These are phyloP conservation scores for Epinephelus lanceolatus DNA, from an alignment of 2,113 vertebrate genomes.

Conservation along the genomic window DNA sequence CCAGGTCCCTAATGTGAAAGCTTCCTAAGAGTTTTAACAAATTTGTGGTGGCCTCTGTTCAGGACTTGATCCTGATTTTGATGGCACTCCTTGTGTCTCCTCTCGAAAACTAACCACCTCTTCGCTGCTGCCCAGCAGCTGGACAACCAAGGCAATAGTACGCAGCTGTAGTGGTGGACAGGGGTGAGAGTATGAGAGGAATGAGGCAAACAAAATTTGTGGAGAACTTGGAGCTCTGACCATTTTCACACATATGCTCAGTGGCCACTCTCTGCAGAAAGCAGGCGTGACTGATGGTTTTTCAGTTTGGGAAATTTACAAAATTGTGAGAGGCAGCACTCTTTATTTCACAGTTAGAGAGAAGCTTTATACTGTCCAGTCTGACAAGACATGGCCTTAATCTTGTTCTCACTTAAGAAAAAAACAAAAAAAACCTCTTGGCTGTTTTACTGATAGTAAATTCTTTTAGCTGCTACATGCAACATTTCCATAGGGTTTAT, in stretches of 20 bases:
- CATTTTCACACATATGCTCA: constrained; percentile 53
- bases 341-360: not conserved
- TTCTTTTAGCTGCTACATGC: constrained; percentile 9
- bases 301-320: constrained; percentile 38
- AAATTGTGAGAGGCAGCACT: not conserved
- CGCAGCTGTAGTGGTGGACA: constrained; percentile 47
- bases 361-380: not conserved
- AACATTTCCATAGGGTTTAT: constrained; percentile 4
- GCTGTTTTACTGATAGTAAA: constrained; percentile 10
- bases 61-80: constrained; percentile 16
- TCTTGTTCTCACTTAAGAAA: not conserved
- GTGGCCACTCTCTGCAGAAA: constrained; percentile 11
- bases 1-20: no score
- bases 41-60: not conserved
- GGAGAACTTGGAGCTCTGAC: constrained; percentile 36
- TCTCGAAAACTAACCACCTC: constrained; percentile 18
- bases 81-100: constrained; percentile 5
- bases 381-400: constrained; percentile 7
- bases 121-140: constrained; percentile 41
- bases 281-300: constrained; percentile 15
- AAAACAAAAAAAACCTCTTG: not conserved
- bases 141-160: constrained; percentile 18
- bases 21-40: no score
- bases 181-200: constrained; percentile 40
- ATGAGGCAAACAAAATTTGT: constrained; percentile 48